Base-by-base conservation (phyloP, 2,888 invertebrate genomes). In the Oligia latruncula region DNA sequence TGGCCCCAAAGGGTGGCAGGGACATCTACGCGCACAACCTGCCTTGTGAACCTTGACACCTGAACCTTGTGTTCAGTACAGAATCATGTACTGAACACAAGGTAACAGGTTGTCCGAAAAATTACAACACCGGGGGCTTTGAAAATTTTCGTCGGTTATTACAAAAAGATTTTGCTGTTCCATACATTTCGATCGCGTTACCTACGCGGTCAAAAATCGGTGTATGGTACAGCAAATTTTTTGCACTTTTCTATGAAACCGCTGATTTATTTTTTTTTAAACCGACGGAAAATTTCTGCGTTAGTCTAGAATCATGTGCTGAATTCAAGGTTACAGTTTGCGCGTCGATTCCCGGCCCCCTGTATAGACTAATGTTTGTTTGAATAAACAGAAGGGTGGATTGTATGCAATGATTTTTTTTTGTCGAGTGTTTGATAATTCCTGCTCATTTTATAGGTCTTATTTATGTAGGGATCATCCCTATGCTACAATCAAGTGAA, bases 381-480 rank as follows among this genome's bases (percentile, higher is more conserved):
- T 20, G 11, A 20, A 35, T 46, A 46, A 11, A 4, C 4, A 46
- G 66, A 8, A 29, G 23, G 55, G 23, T 2, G 20, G 9, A 77
- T 55, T 40, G n/a, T 35, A 40, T 40, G 17, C 8, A 58, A n/a
- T 20, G 4, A 49, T 0, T n/a, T 70, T 4, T 60, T 52, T 65
- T 71, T 17, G 15, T 62, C 15, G 3, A 43, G 40, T 73, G n/a
- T 66, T 62, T 58, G n/a, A 20, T 71, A 67, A 35, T 29, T 64
- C 67, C 20, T 72, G 86, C 55, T 82, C 68, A 73, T 75, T 71
- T 40, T 46, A 58, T 83, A 49, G 35, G n/a, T 62, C 35, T 40
- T 23, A 23, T 46, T 40, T 46, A 46, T 49, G 5, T 43, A 65
- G 11, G 62, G n/a, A 40, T 55, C 29, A 65, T 60, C 13, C 55